Evolutionary conservation across 2,888 invertebrate species (phyloP).

Genomic region (Polylopha cassiicola): DNA sequence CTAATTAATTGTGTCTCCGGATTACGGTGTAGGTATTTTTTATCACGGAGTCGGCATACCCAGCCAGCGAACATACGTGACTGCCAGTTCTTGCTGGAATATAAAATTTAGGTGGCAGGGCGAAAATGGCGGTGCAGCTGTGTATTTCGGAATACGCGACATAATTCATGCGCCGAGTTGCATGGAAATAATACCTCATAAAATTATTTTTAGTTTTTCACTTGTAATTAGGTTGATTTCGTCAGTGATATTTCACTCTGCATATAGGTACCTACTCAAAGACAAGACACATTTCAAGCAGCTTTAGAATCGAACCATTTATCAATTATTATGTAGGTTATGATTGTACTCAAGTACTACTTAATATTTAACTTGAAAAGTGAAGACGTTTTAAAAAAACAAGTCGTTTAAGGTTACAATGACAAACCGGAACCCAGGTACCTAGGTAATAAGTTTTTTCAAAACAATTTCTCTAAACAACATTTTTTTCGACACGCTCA

Average conservation of each 20-base stretch:
- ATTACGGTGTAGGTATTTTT: conserved; percentile 47
- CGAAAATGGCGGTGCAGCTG: conserved; percentile 49
- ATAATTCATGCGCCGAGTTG: conserved; percentile 46
- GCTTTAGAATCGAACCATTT: no score
- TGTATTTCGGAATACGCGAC: conserved; percentile 59
- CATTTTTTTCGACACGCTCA: no score
- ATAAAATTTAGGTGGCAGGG: conserved; percentile 63
- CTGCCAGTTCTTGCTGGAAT: conserved; percentile 60
- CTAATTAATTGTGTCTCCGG: conserved; percentile 38
- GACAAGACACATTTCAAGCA: conserved; percentile 4
- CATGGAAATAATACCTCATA: conserved; percentile 38
- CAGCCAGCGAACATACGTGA: conserved; percentile 62
- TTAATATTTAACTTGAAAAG: no score
- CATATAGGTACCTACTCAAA: no score
- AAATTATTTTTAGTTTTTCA: conserved; percentile 19
- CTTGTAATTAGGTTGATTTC: conserved; percentile 20
- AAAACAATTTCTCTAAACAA: no score
- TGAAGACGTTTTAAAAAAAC: no score
- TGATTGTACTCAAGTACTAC: no score
- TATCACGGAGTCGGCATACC: conserved; percentile 55
- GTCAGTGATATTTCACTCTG: no score
- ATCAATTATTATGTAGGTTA: no score
- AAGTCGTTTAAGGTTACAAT: no score
- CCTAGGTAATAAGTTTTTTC: no score
- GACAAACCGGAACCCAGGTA: no score